Conservation (phyloP, 2,797 vertebrate genomes). For the Anolis apletophallus region DNA sequence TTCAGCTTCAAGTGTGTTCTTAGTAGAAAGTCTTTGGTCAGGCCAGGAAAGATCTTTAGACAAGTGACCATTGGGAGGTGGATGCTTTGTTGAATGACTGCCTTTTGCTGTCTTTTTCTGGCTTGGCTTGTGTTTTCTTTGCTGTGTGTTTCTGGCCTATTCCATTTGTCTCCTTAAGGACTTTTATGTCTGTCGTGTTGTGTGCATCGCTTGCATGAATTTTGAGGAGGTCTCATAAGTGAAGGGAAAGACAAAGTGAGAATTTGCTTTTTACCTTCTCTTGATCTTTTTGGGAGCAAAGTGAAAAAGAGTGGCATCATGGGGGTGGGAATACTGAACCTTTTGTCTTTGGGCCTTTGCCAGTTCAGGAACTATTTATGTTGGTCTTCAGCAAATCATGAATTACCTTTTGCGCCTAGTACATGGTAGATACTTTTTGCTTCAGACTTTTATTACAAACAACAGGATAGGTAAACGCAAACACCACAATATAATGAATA, state of each 20-base stretch:
- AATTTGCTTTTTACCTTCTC: too few relatives aligned
- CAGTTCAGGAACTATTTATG: neutral
- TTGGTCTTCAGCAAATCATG: neutral
- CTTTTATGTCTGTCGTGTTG: neutral
- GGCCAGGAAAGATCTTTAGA: neutral
- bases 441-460: too few relatives aligned
- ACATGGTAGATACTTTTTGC: neutral
- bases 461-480: too few relatives aligned
- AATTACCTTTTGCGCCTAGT: neutral
- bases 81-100: neutral
- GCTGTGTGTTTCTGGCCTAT: slow-evolving; percentile 7
- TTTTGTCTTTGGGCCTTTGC: neutral
- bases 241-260: too few relatives aligned
- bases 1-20: neutral
- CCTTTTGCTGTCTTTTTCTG: neutral
- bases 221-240: neutral
- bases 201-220: neutral
- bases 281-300: neutral
- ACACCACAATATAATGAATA: too few relatives aligned
- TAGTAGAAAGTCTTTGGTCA: neutral
- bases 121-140: slow-evolving; percentile 28
- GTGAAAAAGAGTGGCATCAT: neutral
- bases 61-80: neutral
- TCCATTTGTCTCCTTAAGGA: neutral
- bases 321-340: neutral